These are phyloP conservation scores for Diorhabda carinulata DNA, from an alignment of 1,140 invertebrate genomes.

Conservation along the genomic window DNA sequence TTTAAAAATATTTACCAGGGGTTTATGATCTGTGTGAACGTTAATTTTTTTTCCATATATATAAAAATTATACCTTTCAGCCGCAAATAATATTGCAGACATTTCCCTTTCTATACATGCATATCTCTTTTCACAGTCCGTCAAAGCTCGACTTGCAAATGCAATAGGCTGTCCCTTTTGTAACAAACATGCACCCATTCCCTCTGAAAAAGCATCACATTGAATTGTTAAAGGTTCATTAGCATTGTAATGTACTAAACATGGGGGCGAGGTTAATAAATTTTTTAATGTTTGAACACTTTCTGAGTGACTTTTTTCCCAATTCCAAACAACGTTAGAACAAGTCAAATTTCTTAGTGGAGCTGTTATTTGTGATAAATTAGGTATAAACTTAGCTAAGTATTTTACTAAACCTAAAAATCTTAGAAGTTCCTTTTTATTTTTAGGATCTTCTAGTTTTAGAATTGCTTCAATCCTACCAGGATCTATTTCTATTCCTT, in stretches of 20 bases:
- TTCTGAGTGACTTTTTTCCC: conserved; percentile 2
- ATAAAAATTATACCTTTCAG: not conserved
- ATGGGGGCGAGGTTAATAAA: not conserved
- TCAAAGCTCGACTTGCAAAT: not conserved
- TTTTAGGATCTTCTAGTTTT: not conserved
- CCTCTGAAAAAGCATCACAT: not conserved
- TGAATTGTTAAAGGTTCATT: not conserved
- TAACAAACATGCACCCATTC: not conserved
- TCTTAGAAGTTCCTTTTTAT: conserved; percentile 8
- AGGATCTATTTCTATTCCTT: not conserved
- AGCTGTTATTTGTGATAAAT: conserved; percentile 20
- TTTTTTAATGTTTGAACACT: not conserved
- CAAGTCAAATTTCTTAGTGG: conserved; percentile 10
- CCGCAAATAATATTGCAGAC: not conserved
- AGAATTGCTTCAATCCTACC: not conserved
- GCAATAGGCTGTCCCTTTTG: not conserved
- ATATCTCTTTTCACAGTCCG: not conserved
- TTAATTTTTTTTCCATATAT: conserved; percentile 1
- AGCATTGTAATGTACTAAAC: not conserved
- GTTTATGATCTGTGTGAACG: conserved; percentile 17
- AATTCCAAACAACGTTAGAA: conserved; percentile 8
- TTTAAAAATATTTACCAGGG: conserved; percentile 22
- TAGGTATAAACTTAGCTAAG: conserved; percentile 16
- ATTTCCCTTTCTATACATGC: conserved; percentile 1
- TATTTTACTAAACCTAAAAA: conserved; percentile 10